These are phyloP conservation scores for Ictidomys tridecemlineatus DNA, from an alignment of 2,113 vertebrate genomes.

Conservation along the genomic window DNA sequence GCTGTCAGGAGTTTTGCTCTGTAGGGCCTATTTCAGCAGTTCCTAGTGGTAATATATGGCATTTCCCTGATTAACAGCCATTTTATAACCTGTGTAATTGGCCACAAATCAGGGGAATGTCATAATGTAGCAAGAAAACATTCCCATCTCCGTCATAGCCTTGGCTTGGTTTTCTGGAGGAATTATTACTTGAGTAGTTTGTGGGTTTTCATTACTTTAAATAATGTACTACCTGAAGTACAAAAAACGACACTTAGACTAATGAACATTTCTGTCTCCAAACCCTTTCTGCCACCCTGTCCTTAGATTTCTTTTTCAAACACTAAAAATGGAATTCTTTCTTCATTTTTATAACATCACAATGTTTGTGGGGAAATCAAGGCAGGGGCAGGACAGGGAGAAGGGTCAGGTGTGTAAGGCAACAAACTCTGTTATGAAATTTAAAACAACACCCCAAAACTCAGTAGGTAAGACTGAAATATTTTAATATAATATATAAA, in stretches of 20 bases:
- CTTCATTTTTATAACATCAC: background rate
- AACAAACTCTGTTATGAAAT: background rate
- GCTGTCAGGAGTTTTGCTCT: conserved; percentile 86
- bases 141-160: conserved; percentile 77
- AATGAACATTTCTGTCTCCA: conserved; percentile 80
- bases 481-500: background rate
- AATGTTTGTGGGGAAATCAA: background rate
- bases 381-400: background rate
- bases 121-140: conserved; percentile 87
- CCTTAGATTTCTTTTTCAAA: conserved; percentile 56
- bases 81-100: conserved; percentile 89
- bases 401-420: background rate
- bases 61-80: conserved; percentile 86
- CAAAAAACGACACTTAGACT: conserved; percentile 80
- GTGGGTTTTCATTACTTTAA: conserved; percentile 86
- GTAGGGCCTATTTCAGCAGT: conserved; percentile 87
- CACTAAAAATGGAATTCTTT: conserved; percentile 3
- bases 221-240: conserved; percentile 84
- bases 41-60: conserved; percentile 83
- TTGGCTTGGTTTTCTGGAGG: conserved; percentile 81
- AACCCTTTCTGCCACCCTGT: conserved; percentile 63
- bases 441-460: background rate
- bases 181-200: conserved; percentile 82
- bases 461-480: background rate
- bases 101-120: conserved; percentile 86